These are phyloP conservation scores for Trichonephila clavipes DNA, from an alignment of 1,140 invertebrate genomes.

Conservation along the genomic window DNA sequence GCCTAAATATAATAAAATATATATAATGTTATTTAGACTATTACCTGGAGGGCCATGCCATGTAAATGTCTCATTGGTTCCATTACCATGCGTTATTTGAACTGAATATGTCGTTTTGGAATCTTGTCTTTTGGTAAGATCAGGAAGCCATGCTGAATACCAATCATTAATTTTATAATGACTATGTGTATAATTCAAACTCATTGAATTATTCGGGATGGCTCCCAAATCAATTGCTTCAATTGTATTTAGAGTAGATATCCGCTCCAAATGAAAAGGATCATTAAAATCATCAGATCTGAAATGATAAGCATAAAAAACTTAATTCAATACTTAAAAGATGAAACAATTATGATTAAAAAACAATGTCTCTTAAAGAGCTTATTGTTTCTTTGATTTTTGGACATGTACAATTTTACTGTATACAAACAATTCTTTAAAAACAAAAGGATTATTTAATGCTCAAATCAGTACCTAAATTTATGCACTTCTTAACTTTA, in stretches of 20 bases:
- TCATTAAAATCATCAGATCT: slow-evolving; percentile 96
- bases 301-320: slow-evolving; percentile 24
- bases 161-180: slow-evolving; percentile 96
- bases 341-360: not conserved
- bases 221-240: slow-evolving; percentile 88
- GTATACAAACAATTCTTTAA: too few relatives aligned
- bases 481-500: too few relatives aligned
- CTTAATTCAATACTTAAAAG: not conserved
- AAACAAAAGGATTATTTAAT: too few relatives aligned
- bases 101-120: slow-evolving; percentile 92
- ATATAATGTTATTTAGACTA: slow-evolving; percentile 78
- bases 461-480: too few relatives aligned
- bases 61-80: slow-evolving; percentile 96
- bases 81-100: slow-evolving; percentile 95
- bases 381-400: too few relatives aligned
- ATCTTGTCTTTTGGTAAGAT: slow-evolving; percentile 89
- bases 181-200: slow-evolving; percentile 93
- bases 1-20: too few relatives aligned
- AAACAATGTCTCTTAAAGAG: too few relatives aligned
- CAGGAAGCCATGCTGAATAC: slow-evolving; percentile 91
- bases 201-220: slow-evolving; percentile 87
- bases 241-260: slow-evolving; percentile 93
- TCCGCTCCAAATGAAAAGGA: slow-evolving; percentile 94
- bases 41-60: slow-evolving; percentile 95
- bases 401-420: too few relatives aligned